Conservation (phyloP, 2,888 invertebrate species). For the Catocala fraxini region DNA sequence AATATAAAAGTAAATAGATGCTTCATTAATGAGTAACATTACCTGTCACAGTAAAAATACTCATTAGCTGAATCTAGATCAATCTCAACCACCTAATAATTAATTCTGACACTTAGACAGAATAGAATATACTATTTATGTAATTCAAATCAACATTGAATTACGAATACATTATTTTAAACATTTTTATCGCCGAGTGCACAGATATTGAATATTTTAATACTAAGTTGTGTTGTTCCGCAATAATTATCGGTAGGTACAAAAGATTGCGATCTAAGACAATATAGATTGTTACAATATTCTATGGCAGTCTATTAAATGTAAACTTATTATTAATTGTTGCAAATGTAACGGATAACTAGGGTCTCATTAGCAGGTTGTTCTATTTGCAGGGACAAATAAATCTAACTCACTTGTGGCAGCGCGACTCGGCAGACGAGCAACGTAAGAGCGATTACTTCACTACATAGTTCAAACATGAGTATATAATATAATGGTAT, state of each 20-base stretch:
- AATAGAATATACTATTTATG: neutral
- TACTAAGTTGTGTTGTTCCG: slow-evolving; percentile 36
- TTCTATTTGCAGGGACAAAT: slow-evolving; percentile 43
- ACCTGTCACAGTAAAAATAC: neutral
- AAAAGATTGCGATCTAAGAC: slow-evolving; percentile 38
- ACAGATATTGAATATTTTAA: slow-evolving; percentile 31
- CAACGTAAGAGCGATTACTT: slow-evolving; percentile 22
- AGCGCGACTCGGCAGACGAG: slow-evolving; percentile 21
- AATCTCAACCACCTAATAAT: slow-evolving; percentile 1
- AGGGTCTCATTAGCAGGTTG: slow-evolving; percentile 54
- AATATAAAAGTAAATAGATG: too few relatives aligned
- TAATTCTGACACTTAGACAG: slow-evolving; percentile 1
- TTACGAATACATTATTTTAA: slow-evolving; percentile 11
- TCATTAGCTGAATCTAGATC: neutral
- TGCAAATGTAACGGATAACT: slow-evolving; percentile 51
- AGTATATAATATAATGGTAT: too few relatives aligned
- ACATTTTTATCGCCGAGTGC: slow-evolving; percentile 40
- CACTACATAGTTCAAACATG: too few relatives aligned
- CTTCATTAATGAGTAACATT: too few relatives aligned
- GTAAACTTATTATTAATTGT: slow-evolving; percentile 53
- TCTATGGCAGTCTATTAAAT: slow-evolving; percentile 35
- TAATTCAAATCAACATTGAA: neutral
- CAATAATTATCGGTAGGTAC: slow-evolving; percentile 32
- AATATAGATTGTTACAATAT: slow-evolving; percentile 31
- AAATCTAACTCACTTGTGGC: slow-evolving; percentile 49